Base-by-base conservation (phyloP, 2,113 vertebrate species). In the Genyomyrus donnyi region DNA sequence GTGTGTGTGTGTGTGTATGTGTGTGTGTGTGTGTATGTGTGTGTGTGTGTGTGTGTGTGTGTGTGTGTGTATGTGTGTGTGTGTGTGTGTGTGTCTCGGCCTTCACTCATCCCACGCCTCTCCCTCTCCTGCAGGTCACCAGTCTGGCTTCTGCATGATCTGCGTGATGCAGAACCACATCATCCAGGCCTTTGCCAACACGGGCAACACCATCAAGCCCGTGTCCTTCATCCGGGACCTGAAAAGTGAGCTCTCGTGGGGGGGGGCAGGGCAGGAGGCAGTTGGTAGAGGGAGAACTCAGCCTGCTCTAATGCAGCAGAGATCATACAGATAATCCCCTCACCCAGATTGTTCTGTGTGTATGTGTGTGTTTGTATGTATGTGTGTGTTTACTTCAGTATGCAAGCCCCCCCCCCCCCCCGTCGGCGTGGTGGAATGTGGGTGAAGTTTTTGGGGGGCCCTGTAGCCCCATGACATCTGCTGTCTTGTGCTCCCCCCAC, bases 121-220 rank as follows among this genome's bases (percentile, higher is more conserved):
- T 89, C 13, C 21, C 53, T 56, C n/a, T 50, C 17, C 39, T 94
- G 0, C 94, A 99, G 98, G 98, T 95, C 97, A 96, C 92, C 97
- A 98, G 19, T 96, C 96, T 5, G 96, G 96, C 91, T 99, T 99
- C 91, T 99, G 98, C 91, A 99, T 99, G 98, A 96, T 99, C 91
- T 99, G 98, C 11, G 66, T 98, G 39, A 99, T 99, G 98, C 97
- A 99, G 95, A 98, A 98, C 93, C 98, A 99, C 89, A 94, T 96
- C 9, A 96, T 97, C 90, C 97, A 99, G 94, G 97, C 97, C 92
- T 99, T 99, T 46, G 97, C 96, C 92, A 99, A 98, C 96, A 98
- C 97, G 0, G 97, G 98, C 91, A 99, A 97, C 0, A 95, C 96
- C 90, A 99, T 99, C 96, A 97, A 98, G 92, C 98, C 98, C 0